phyloP scores from a whole-genome alignment of 2,888 invertebrate species.

The Bibio marci region DNA sequence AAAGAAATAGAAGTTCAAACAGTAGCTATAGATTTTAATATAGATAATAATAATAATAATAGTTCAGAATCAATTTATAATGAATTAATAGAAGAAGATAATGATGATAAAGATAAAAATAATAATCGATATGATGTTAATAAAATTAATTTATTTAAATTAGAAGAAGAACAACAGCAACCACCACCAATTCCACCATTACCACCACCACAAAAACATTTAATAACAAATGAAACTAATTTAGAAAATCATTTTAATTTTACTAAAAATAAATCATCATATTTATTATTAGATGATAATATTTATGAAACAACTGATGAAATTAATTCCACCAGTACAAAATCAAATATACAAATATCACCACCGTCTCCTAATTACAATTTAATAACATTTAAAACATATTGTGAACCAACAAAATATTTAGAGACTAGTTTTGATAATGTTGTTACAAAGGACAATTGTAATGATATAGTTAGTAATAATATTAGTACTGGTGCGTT shows the following conservation, averaged over 20 bases:
- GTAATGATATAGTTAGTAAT: too few relatives aligned
- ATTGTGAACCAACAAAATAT: constrained; percentile 11
- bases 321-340: neutral
- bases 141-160: neutral
- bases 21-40: constrained; percentile 14
- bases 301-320: constrained; percentile 13
- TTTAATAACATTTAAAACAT: constrained; percentile 16
- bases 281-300: constrained; percentile 4
- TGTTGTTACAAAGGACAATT: too few relatives aligned
- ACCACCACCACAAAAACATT: neutral
- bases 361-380: too few relatives aligned
- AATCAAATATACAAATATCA: constrained; percentile 6
- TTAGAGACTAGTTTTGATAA: constrained; percentile 15
- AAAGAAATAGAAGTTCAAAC: constrained; percentile 13
- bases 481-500: too few relatives aligned
- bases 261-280: neutral
- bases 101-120: neutral
- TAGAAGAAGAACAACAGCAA: neutral
- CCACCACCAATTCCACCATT: neutral
- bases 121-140: neutral
- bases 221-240: neutral
- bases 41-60: constrained; percentile 11
- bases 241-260: neutral
- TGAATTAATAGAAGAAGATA: constrained; percentile 5
- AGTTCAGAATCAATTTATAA: constrained; percentile 13